A percentile compares a stretch with the other conserved stretches of the same genome.
phyloP scores from a whole-genome alignment of 2,113 vertebrate genomes.

The Syngnathoides biaculeatus region DNA sequence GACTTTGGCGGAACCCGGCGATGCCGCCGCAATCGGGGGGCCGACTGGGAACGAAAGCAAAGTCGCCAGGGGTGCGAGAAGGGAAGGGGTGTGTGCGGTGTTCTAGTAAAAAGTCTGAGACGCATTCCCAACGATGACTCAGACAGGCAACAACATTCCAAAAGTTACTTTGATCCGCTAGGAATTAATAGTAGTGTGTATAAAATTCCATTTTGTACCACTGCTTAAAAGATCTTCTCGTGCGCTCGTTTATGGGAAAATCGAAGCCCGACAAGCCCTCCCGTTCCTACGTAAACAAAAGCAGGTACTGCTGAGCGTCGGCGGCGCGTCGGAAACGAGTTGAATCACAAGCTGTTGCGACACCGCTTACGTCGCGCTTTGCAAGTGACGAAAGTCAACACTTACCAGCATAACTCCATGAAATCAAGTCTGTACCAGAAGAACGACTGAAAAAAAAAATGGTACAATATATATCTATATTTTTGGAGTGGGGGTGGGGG shows the following conservation, averaged over 20 bases:
- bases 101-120: conserved; percentile 13
- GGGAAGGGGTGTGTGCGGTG: not conserved
- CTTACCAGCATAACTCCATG: not conserved
- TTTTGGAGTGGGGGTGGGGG: too few relatives aligned
- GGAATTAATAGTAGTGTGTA: not conserved
- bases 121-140: not conserved
- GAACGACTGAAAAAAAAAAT: not conserved
- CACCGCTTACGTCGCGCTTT: conserved; percentile 33
- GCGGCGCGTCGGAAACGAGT: conserved; percentile 44
- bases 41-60: conserved; percentile 51
- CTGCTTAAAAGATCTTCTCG: not conserved
- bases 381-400: not conserved
- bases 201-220: not conserved
- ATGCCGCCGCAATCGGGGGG: conserved; percentile 35
- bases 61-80: conserved; percentile 20
- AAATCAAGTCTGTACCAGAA: not conserved
- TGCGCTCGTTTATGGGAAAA: not conserved
- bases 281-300: not conserved
- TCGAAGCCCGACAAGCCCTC: not conserved
- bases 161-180: not conserved
- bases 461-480: too few relatives aligned
- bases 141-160: not conserved
- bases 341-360: conserved; percentile 15
- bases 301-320: not conserved
- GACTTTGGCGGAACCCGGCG: conserved; percentile 56